These are phyloP conservation scores for Bradysia coprophila DNA, from an alignment of 1,140 invertebrate genomes.

Conservation along the genomic window DNA sequence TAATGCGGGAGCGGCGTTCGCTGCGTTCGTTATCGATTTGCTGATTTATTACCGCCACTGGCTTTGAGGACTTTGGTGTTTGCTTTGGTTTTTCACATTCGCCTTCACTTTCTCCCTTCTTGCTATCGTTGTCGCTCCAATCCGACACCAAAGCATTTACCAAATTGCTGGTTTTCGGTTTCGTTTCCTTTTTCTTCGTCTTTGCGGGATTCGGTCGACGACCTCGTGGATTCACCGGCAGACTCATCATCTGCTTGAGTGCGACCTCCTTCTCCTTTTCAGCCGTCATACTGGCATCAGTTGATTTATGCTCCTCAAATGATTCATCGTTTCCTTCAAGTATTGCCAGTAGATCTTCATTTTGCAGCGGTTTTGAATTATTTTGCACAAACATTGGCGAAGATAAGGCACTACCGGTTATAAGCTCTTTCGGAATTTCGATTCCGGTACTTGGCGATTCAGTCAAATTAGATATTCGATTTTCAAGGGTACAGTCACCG, in stretches of 20 bases:
- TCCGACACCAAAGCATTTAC: constrained; percentile 11
- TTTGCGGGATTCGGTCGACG: constrained; percentile 7
- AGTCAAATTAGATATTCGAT: background rate
- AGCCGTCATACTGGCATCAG: constrained; percentile 12
- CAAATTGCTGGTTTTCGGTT: constrained; percentile 8
- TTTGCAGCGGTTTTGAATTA: constrained; percentile 8
- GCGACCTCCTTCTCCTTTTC: constrained; percentile 18
- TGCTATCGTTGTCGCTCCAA: constrained; percentile 15
- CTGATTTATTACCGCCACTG: background rate
- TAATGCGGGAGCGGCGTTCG: constrained; percentile 32
- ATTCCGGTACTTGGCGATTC: background rate
- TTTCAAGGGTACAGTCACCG: background rate
- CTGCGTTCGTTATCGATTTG: background rate
- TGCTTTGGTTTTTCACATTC: background rate
- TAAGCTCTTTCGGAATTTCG: constrained; percentile 1
- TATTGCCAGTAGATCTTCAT: constrained; percentile 18
- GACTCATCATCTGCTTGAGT: constrained; percentile 4
- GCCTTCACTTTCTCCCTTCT: background rate
- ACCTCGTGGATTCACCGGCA: constrained; percentile 2
- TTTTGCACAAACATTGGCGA: background rate
- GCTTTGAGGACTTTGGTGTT: background rate
- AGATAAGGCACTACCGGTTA: background rate
- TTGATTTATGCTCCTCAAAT: constrained; percentile 7
- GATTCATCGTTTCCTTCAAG: constrained; percentile 12
- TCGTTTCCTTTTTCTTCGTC: constrained; percentile 4